These are phyloP conservation scores for Strigamia crassipes DNA, from an alignment of 2,888 invertebrate genomes.

Conservation along the genomic window DNA sequence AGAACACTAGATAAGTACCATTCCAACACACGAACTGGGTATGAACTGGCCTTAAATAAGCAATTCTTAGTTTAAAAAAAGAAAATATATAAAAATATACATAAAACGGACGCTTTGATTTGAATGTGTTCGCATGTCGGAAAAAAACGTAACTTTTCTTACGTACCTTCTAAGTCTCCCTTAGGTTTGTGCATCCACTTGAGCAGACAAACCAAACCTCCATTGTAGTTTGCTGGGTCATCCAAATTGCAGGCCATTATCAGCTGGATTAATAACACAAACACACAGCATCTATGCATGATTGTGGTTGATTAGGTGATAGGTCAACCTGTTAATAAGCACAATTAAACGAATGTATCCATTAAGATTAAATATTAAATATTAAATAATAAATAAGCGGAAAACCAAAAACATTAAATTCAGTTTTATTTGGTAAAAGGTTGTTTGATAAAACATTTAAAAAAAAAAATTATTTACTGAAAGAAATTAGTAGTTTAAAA, in stretches of 20 bases:
- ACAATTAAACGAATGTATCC: neutral
- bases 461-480: too few species aligned
- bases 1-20: too few species aligned
- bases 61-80: neutral
- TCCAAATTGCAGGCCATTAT: neutral
- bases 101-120: neutral
- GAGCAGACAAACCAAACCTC: neutral
- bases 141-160: neutral
- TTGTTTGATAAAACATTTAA: too few species aligned
- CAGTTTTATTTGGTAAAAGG: too few species aligned
- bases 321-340: neutral
- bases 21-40: too few species aligned
- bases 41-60: too few species aligned
- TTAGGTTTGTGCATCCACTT: constrained; percentile 16
- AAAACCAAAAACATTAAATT: too few species aligned
- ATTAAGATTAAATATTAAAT: too few species aligned
- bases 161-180: neutral
- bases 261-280: constrained; percentile 14
- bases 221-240: neutral
- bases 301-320: neutral
- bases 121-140: neutral
- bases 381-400: too few species aligned
- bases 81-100: neutral
- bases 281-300: neutral
- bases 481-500: too few species aligned